phyloP scores from a whole-genome alignment of 1,140 invertebrate genomes.

The Danaus melanippus region DNA sequence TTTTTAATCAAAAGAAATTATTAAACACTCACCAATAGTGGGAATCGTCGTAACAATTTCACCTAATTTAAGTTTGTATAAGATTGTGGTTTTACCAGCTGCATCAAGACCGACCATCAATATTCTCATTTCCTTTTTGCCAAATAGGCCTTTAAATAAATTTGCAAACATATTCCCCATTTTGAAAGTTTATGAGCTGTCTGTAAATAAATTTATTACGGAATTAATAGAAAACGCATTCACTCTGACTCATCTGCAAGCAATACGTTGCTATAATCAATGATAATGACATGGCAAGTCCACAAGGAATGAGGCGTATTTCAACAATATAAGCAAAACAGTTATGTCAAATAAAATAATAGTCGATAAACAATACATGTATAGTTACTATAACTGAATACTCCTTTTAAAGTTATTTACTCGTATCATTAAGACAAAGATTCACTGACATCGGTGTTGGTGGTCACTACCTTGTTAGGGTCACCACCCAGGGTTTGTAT shows the following conservation, averaged over 20 bases:
- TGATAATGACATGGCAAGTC: constrained; percentile 71
- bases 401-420: constrained; percentile 7
- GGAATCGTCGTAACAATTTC: constrained; percentile 99
- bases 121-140: constrained; percentile 99
- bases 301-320: constrained; percentile 30
- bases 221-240: constrained; percentile 45
- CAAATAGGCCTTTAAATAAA: constrained; percentile 96
- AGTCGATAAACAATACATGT: too few relatives aligned
- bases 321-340: background rate
- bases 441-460: constrained; percentile 53
- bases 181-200: constrained; percentile 71
- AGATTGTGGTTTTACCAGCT: constrained; percentile 99
- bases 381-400: background rate
- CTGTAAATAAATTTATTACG: constrained; percentile 60
- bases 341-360: too few relatives aligned
- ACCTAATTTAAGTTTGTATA: constrained; percentile 99
- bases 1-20: constrained; percentile 1
- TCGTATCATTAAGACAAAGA: constrained; percentile 37
- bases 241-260: constrained; percentile 62
- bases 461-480: constrained; percentile 46
- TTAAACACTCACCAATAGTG: constrained; percentile 90
- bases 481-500: constrained; percentile 27
- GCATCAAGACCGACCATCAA: constrained; percentile 98
- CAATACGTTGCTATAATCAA: constrained; percentile 66
- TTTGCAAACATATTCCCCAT: constrained; percentile 91